Base-by-base conservation (phyloP, 2,113 vertebrate species). In the Ophiodon elongatus region DNA sequence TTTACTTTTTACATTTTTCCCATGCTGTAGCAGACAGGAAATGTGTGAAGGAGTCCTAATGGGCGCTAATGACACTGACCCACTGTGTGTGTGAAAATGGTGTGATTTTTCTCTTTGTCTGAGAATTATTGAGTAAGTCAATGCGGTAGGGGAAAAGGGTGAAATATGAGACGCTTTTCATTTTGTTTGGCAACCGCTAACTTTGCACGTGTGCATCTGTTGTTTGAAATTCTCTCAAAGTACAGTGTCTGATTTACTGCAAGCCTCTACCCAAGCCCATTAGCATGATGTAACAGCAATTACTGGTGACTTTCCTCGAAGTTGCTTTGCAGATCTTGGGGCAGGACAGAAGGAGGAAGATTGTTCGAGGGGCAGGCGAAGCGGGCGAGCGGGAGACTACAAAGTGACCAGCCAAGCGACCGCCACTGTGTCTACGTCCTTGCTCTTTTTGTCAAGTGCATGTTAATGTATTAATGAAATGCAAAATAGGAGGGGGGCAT, bases 381-480 rank as follows among this genome's bases (percentile, higher is more conserved):
- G 54, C 19, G n/a, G 79, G 60, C 80, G 54, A 68, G 79, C 69
- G 27, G 60, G 8, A 90, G 91, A 94, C 89, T 95, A 94, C 85
- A 96, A 91, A 95, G 93, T 91, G 87, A 91, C 90, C 95, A 72
- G 92, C 90, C 88, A 94, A 94, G 94, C 91, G 85, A 88, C 77
- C 31, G 87, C 82, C 50, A 39, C 75, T 68, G 84, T 80, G 11
- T 23, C 87, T 84, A 76, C 31, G 91, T 94, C 95, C 94, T 96
- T 96, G 95, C 95, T 94, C 86, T 85, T 85, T 88, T 91, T 87
- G 89, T 89, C 88, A 96, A 94, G 94, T 95, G 92, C 96, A 94
- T 96, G 96, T 95, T 95, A 95, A 95, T 94, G 95, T 93, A 94
- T 96, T 98, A 97, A 97, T 97, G 96, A 96, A 96, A 97, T 96